These are phyloP conservation scores for Prostheceraeus crozeri DNA, from an alignment of 2,888 invertebrate species.

Conservation along the genomic window DNA sequence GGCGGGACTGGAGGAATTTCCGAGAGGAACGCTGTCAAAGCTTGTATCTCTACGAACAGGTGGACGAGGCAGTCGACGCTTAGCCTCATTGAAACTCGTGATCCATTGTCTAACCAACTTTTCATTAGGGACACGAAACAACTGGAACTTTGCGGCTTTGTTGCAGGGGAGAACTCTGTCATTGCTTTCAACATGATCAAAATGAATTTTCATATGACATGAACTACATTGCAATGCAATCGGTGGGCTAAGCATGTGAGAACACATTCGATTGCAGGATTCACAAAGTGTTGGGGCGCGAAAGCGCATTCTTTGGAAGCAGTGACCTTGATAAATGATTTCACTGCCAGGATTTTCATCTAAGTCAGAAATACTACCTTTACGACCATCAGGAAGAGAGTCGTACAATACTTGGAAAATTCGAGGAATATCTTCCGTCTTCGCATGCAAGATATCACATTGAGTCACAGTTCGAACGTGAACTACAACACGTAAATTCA, in stretches of 20 bases:
- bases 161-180: slow-evolving; percentile 33
- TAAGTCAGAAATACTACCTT: background rate
- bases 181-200: slow-evolving; percentile 32
- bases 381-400: background rate
- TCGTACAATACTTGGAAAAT: slow-evolving; percentile 35
- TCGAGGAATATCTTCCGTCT: slow-evolving; percentile 34
- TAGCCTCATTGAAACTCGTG: slow-evolving; percentile 19
- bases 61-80: no score
- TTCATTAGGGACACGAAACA: slow-evolving; percentile 27
- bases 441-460: slow-evolving; percentile 30
- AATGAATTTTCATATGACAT: slow-evolving; percentile 36
- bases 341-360: background rate
- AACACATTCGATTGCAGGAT: slow-evolving; percentile 31
- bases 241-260: slow-evolving; percentile 38
- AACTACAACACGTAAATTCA: slow-evolving; percentile 18
- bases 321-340: slow-evolving; percentile 25
- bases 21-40: no score
- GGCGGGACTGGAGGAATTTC: background rate
- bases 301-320: slow-evolving; percentile 28
- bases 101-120: slow-evolving; percentile 25
- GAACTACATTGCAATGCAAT: slow-evolving; percentile 32
- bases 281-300: slow-evolving; percentile 35
- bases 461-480: slow-evolving; percentile 27
- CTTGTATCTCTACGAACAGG: no score
- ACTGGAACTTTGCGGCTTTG: slow-evolving; percentile 19